A percentile compares a stretch with the other conserved stretches of the same genome.
phyloP scores from a whole-genome alignment of 2,888 invertebrate genomes.

The Calliopum simillimum region DNA sequence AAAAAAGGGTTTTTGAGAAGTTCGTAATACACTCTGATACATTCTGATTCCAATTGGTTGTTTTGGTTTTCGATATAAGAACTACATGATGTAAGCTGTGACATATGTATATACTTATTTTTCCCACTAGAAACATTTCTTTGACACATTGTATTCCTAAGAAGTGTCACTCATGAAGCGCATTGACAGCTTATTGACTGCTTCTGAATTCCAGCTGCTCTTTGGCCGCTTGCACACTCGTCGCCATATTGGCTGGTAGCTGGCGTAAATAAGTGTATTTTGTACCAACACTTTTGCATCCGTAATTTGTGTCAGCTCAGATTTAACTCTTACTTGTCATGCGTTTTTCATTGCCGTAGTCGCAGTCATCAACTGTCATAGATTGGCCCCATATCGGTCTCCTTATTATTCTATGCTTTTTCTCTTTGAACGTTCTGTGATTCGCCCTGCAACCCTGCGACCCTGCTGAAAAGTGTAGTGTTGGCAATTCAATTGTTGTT shows the following conservation, averaged over 20 bases:
- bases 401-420: no score
- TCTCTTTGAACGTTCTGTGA: no score
- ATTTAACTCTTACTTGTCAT: conserved; percentile 2
- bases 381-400: not conserved
- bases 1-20: no score
- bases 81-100: no score
- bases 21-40: no score
- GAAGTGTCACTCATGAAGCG: not conserved
- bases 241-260: not conserved
- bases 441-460: not conserved
- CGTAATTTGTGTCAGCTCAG: not conserved
- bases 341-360: not conserved
- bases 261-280: not conserved
- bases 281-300: conserved; percentile 9
- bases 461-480: not conserved
- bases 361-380: conserved; percentile 4
- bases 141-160: no score
- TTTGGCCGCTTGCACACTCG: no score
- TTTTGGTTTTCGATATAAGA: no score
- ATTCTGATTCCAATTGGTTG: no score
- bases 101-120: no score
- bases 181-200: conserved; percentile 19
- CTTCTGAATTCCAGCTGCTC: conserved; percentile 12
- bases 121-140: no score
- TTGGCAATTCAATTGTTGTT: conserved; percentile 16